A percentile compares a stretch with the other conserved stretches of the same genome.
Evolutionary conservation across 2,113 vertebrate genomes (phyloP).

Genomic region (Trichechus manatus): DNA sequence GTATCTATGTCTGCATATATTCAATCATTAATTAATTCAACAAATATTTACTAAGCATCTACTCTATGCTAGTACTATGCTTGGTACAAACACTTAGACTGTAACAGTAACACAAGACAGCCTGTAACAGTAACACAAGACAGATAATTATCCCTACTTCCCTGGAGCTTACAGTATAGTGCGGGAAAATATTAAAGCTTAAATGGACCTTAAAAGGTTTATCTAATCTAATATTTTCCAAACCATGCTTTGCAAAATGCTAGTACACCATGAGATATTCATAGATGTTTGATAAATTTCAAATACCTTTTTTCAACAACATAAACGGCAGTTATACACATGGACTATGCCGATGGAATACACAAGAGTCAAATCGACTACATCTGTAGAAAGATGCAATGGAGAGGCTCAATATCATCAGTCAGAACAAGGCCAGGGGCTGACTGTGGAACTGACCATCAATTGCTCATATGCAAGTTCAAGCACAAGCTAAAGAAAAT

Average conservation of each 20-base stretch:
- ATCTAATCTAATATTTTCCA: background rate
- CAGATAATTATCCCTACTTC: background rate
- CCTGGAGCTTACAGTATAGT: background rate
- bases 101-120: background rate
- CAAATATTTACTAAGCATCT: slow-evolving; percentile 11
- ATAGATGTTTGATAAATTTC: background rate
- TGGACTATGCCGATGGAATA: too few species aligned
- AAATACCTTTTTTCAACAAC: too few species aligned
- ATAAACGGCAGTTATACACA: too few species aligned
- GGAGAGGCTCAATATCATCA: too few species aligned
- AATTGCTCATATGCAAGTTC: too few species aligned
- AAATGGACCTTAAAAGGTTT: background rate
- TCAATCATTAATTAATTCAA: background rate
- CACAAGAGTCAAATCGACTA: too few species aligned
- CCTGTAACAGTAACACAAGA: background rate
- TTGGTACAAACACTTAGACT: background rate
- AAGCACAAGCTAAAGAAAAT: too few species aligned
- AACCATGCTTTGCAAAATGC: background rate
- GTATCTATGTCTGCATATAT: background rate
- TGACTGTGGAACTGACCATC: too few species aligned
- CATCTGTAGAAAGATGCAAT: too few species aligned
- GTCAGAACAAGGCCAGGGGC: too few species aligned
- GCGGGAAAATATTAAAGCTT: background rate
- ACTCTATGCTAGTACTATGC: background rate
- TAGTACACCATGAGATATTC: background rate